Base-by-base conservation (phyloP, 2,797 vertebrate genomes). In the Mycteria americana region DNA sequence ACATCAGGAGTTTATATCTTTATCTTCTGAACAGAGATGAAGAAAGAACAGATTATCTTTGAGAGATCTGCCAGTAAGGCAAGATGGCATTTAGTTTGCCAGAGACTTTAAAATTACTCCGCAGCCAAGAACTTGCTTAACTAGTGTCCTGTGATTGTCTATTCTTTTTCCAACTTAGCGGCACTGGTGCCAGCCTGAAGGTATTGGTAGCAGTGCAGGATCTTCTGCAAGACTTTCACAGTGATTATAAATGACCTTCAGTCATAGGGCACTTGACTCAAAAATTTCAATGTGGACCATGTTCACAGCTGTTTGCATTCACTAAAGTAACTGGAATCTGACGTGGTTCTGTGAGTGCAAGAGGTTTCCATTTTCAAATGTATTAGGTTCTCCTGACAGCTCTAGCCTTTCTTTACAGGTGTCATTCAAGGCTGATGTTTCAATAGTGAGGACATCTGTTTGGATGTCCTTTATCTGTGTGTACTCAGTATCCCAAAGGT, bases 151-250 rank as follows among this genome's bases (percentile, higher is more conserved):
- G 5, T 1, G 4, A 30, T 56, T 75, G 92, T 83, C 22, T 64
- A 14, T 39, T 64, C 0, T 76, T 93, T 83, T 69, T 65, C 41
- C 25, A 30, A 27, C 1, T 28, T 50, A 39, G 4, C 1, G 14
- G 5, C 7, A 48, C 3, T 0, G 0, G 4, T n/a, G 17, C 11
- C 15, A 31, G 15, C 9, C n/a, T 74, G 25, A 50, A 84, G 14
- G 17, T 53, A 33, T 33, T 73, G 10, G 9, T 33, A 81, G 30
- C 7, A 46, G 41, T 45, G 13, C 6, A 62, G 37, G 11, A 51
- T 41, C 22, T 77, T 77, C 30, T 22, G 43, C n/a, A 85, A 50
- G 56, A 70, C 9, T 88, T 80, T 59, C 30, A 50, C 21, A 57
- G 11, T 50, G 14, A 45, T 45, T 25, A 46, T 70, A 67, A 74